These are phyloP conservation scores for Nycticebus coucang DNA, from an alignment of 2,113 vertebrate genomes.

Conservation along the genomic window DNA sequence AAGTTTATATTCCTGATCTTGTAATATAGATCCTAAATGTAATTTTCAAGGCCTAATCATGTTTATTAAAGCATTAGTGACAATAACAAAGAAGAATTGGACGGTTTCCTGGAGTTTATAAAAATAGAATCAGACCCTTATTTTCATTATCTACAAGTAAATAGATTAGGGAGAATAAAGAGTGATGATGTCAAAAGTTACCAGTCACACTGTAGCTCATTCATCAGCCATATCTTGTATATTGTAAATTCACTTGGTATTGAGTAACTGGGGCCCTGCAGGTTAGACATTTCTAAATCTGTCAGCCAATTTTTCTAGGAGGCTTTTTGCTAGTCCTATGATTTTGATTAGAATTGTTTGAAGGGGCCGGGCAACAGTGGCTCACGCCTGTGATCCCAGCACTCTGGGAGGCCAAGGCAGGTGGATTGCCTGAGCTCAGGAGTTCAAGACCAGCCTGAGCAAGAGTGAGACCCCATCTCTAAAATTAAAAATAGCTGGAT, in stretches of 20 bases:
- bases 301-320: not conserved
- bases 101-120: constrained; percentile 50
- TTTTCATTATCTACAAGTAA: constrained; percentile 41
- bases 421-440: no score
- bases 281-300: constrained; percentile 32
- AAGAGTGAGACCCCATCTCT: no score
- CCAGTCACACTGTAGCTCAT: not conserved
- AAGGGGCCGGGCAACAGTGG: no score
- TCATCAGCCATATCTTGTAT: not conserved
- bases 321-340: not conserved
- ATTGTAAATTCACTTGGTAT: not conserved
- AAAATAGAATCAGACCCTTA: constrained; percentile 37
- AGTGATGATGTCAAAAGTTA: not conserved
- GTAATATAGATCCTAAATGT: constrained; percentile 47
- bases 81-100: constrained; percentile 30
- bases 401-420: no score
- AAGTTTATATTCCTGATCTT: constrained; percentile 9
- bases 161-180: not conserved
- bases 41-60: constrained; percentile 28
- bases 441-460: no score
- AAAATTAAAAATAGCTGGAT: no score
- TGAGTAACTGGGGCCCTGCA: constrained; percentile 15
- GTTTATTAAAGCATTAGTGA: constrained; percentile 54
- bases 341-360: constrained; percentile 11
- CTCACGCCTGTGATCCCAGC: no score